These are phyloP conservation scores for Nyctalus aviator DNA, from an alignment of 2,797 vertebrate species.

Conservation along the genomic window DNA sequence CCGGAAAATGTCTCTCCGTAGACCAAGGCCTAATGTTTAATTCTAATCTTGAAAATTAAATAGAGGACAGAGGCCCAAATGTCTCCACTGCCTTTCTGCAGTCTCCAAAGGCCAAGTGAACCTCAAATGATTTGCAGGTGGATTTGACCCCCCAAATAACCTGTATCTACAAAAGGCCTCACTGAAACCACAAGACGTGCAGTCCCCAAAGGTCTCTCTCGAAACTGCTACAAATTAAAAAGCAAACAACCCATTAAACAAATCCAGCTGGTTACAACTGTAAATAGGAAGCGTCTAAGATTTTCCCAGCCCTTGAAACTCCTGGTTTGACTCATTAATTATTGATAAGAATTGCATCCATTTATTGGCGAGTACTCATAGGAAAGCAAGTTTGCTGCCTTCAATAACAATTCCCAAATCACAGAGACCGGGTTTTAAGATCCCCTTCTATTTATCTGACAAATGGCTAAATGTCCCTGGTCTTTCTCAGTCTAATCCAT, in stretches of 20 bases:
- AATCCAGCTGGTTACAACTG: conserved; percentile 78
- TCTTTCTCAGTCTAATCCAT: conserved; percentile 29
- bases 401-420: conserved; percentile 57
- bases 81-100: conserved; percentile 59
- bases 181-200: not conserved
- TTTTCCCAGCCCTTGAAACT: conserved; percentile 81
- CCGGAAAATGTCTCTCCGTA: conserved; percentile 74
- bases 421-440: conserved; percentile 37
- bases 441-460: not conserved
- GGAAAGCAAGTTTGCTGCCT: conserved; percentile 68
- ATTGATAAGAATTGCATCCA: conserved; percentile 81
- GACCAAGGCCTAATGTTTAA: conserved; percentile 78
- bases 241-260: conserved; percentile 74
- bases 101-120: conserved; percentile 65
- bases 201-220: conserved; percentile 72
- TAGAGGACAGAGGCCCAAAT: conserved; percentile 73
- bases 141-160: conserved; percentile 57
- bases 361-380: conserved; percentile 73
- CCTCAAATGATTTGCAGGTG: conserved; percentile 63
- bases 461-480: conserved; percentile 18
- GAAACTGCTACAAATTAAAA: conserved; percentile 77
- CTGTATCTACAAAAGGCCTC: conserved; percentile 24
- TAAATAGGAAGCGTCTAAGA: conserved; percentile 83
- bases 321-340: conserved; percentile 78
- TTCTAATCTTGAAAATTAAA: conserved; percentile 81